Percentiles rank a stretch among this genome's conserved stretches.
Conservation (phyloP, 2,888 invertebrate genomes). For the Xestia ashworthii region DNA sequence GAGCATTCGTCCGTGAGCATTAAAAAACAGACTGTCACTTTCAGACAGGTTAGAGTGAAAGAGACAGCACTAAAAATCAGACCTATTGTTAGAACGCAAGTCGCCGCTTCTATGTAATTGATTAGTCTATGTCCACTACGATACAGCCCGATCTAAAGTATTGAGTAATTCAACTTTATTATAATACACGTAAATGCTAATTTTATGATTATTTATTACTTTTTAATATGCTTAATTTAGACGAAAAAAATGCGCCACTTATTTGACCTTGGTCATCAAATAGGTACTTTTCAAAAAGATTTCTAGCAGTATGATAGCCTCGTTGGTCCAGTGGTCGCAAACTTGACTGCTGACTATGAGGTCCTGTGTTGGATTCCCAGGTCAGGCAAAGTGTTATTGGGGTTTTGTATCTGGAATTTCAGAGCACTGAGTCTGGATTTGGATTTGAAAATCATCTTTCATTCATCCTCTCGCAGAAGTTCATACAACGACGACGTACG, state of each 20-base stretch:
- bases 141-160: not conserved
- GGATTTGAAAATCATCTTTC: not conserved
- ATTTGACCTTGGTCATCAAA: not conserved
- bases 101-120: not conserved
- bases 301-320: not conserved
- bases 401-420: not conserved
- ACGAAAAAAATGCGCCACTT: not conserved
- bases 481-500: too few relatives aligned
- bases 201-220: constrained; percentile 13
- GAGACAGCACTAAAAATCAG: not conserved
- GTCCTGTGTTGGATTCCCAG: not conserved
- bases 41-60: not conserved
- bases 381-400: not conserved
- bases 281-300: not conserved
- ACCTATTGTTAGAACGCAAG: not conserved
- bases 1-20: not conserved
- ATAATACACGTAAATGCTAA: not conserved
- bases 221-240: not conserved
- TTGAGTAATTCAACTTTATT: constrained; percentile 14
- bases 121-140: not conserved
- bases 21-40: not conserved
- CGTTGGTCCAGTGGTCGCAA: not conserved
- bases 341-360: not conserved
- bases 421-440: not conserved
- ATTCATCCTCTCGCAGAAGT: too few relatives aligned